Evolutionary conservation across 2,113 vertebrate species (phyloP).

Genomic region (Lagenorhynchus albirostris): DNA sequence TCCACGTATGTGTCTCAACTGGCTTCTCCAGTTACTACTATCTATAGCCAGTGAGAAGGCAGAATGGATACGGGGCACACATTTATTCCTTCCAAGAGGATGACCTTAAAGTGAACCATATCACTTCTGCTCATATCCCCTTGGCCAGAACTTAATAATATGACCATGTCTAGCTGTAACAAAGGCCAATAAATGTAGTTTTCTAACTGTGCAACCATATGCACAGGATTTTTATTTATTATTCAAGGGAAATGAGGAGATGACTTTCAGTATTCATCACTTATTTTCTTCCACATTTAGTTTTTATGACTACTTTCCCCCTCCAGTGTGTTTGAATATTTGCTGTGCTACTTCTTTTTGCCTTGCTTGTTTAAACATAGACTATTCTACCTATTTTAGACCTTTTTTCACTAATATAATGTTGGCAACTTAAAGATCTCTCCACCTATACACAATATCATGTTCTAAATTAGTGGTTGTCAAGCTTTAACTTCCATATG

Average conservation of each 20-base stretch:
- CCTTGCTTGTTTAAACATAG: neutral
- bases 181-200: neutral
- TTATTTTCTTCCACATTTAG: neutral
- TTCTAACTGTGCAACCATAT: neutral
- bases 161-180: neutral
- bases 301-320: neutral
- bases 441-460: neutral
- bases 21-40: neutral
- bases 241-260: neutral
- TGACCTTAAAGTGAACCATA: neutral
- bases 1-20: neutral
- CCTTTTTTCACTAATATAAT: neutral
- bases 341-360: neutral
- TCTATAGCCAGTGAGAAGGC: neutral
- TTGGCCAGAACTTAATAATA: neutral
- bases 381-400: neutral
- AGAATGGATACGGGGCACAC: neutral
- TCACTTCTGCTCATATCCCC: neutral
- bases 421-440: neutral
- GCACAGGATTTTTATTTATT: neutral
- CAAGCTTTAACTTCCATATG: neutral
- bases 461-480: neutral
- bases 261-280: neutral
- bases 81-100: neutral
- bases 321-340: neutral